Evolutionary conservation across 2,113 vertebrate species (phyloP), one percentile per base, ranked within the genome.

Genomic region (Hippocampus mohnikei): DNA sequence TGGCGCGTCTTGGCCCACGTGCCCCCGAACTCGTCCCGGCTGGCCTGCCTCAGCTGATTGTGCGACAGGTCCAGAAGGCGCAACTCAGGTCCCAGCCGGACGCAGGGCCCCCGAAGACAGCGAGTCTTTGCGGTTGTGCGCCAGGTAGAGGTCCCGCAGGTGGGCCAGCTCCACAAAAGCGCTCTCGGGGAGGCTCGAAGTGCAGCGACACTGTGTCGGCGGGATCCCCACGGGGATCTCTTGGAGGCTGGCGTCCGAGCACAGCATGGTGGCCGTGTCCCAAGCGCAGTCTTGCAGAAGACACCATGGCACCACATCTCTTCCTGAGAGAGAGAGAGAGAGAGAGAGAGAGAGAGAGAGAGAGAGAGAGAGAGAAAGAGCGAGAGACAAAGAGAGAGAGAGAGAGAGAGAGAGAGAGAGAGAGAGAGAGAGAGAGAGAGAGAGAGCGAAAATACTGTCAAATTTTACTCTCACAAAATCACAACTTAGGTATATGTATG

Each of bases 1-100:
- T 93, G 91, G 18, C 91, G 88, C 0, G 85, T 91, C 78, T 91
- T 93, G 27, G 91, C 93, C 3, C 81, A 87, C 1, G 91, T 89
- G 52, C 82, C 73, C 15, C 89, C 83, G 2, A 93, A 91, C 60
- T 92, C 91, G 25, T 92, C 86, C 12, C 76, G 74, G 74, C 71
- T 91, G 81, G 87, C 88, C 52, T 85, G 84, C 48, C 82, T 88
- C 67, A 94, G 83, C 79, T 83, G 91, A 84, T 94, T 94, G 70
- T 93, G 84, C 0, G 93, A 94, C 8, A 94, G 90, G 78, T 94
- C 93, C 64, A 94, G 81, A 44, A 93, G 84, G 44, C 89, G 89
- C 64, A 94, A 84, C 53, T 90, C 90, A 0, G 88, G 58, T 2
- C 88, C 88, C 74, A 93, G 65, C 16, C 91, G 90, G 0, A n/a